Evolutionary conservation across 2,888 invertebrate genomes (phyloP).

Genomic region (Hypercompe scribonia): DNA sequence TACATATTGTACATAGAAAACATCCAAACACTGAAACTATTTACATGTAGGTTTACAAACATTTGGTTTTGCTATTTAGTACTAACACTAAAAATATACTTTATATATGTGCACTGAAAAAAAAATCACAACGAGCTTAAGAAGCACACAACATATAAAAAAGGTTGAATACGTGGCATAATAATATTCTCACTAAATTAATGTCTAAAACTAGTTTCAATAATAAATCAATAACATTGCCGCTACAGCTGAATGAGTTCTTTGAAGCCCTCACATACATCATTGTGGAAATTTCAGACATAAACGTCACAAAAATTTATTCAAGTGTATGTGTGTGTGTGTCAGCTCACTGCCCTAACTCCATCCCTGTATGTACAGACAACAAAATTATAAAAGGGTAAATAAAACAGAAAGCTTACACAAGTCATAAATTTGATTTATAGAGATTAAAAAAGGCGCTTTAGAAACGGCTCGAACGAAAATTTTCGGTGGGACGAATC

Average conservation of each 20-base stretch:
- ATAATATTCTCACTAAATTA: not conserved
- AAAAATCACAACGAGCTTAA: not conserved
- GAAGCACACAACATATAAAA: not conserved
- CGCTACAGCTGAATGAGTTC: not conserved
- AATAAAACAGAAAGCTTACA: conserved; percentile 87
- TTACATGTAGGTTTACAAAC: no score
- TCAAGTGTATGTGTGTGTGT: conserved; percentile 21
- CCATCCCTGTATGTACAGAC: conserved; percentile 63
- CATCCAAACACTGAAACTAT: no score
- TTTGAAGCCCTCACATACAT: conserved; percentile 17
- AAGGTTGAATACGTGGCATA: not conserved
- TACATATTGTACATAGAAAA: no score
- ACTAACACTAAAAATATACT: not conserved
- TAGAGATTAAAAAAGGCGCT: conserved; percentile 87
- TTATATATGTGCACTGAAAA: no score
- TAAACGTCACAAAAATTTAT: conserved; percentile 28
- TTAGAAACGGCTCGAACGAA: conserved; percentile 86
- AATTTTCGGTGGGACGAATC: conserved; percentile 86
- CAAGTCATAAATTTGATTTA: conserved; percentile 87
- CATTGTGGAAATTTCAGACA: conserved; percentile 12
- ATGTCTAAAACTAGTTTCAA: not conserved
- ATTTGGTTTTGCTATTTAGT: not conserved
- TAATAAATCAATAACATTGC: not conserved
- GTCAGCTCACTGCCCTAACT: conserved; percentile 31
- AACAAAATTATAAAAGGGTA: conserved; percentile 86